Percentiles rank a stretch among this genome's conserved stretches.
These are phyloP conservation scores for Mycteria americana DNA, from an alignment of 2,797 vertebrate genomes.

Conservation along the genomic window DNA sequence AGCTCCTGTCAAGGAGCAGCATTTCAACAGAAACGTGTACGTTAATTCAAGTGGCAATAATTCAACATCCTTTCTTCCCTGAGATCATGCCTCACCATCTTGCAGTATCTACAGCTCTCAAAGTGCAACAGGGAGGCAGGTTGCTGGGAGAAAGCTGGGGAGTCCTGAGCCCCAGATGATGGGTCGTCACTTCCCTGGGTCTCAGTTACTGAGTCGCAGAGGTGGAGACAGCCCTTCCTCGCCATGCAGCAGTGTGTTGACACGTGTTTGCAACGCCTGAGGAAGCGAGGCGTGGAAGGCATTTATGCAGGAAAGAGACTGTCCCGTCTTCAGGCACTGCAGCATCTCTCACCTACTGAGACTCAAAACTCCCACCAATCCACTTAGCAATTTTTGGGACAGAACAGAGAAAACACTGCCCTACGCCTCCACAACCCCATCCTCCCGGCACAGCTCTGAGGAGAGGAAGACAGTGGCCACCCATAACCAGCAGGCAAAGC, in stretches of 20 bases:
- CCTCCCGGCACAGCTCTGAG: background rate
- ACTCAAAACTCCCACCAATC: background rate
- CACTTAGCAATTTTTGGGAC: background rate
- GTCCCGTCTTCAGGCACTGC: background rate
- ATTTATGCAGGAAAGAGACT: background rate
- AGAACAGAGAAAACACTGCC: background rate
- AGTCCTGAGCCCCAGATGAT: background rate
- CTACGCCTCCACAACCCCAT: background rate
- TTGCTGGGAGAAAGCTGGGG: background rate
- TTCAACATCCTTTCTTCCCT: background rate
- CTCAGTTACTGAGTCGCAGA: background rate
- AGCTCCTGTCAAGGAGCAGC: background rate
- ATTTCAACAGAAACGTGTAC: background rate
- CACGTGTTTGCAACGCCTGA: fast-evolving
- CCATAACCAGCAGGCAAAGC: background rate
- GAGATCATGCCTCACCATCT: background rate
- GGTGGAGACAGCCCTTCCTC: background rate
- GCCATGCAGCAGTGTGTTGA: fast-evolving
- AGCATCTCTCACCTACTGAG: background rate
- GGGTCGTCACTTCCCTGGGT: background rate
- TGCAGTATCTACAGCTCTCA: background rate
- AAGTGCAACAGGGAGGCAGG: background rate
- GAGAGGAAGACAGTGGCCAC: background rate
- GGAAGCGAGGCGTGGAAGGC: background rate
- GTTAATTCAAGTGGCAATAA: background rate